Evolutionary conservation across 2,888 invertebrate species (phyloP), one percentile per base, ranked within the genome.

Genomic region (Oscheius myriophilus): DNA sequence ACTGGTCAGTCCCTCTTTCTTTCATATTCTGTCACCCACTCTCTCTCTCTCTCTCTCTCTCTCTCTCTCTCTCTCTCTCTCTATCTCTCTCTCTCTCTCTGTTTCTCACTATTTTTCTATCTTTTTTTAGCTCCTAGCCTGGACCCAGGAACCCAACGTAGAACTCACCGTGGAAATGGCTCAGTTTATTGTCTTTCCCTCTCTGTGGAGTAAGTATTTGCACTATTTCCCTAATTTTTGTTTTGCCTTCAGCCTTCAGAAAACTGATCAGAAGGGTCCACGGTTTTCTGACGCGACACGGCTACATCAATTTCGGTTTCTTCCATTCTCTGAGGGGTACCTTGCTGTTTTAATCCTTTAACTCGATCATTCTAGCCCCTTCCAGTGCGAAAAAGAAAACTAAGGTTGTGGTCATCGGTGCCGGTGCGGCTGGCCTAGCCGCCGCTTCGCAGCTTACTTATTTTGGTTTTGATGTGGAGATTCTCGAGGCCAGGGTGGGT

Each of bases 231-330:
- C 6, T 46, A 6, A 11, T 23, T 25, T 26, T 33, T 12, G 25
- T 25, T 45, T 23, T 33, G 4, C n/a, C 3, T 33, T 33, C 33
- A 33, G 33, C 33, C 9, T 33, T 33, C 9, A 6, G 3, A 33
- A 33, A 33, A 33, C 55, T 62, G 1, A 26, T 63, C n/a, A 16
- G 63, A 25, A 39, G 53, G 18, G 23, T 12, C n/a, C 23, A 52
- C 88, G 92, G 93, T 0, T 98, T 93, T 87, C 89, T 98, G 45
- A 94, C 96, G 86, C 91, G 98, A 53, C 94, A 96, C 88, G 96
- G 97, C 1, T 95, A 93, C 84, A 95, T 98, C 74, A 98, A 98
- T 89, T 97, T 94, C 89, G 98, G 98, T 0, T 92, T 96, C 59
- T 98, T 94, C 88, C 54, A 54, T 11, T 51, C 71, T 45, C 18